Conservation (phyloP, 2,888 invertebrate species). For the Himalopsyche japonica region DNA sequence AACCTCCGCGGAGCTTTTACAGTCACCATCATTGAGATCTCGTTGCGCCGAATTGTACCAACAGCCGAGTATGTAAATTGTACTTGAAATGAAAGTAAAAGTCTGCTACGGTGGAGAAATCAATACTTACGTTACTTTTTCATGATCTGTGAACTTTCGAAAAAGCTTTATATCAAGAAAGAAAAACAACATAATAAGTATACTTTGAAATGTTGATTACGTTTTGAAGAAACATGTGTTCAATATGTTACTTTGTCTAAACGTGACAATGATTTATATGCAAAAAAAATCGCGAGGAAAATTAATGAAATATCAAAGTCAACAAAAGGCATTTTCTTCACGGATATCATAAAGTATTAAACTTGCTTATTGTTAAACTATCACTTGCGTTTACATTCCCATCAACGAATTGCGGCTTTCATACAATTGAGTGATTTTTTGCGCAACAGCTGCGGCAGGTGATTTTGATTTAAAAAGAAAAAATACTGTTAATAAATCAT, state of each 20-base stretch:
- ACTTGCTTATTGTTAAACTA: background rate
- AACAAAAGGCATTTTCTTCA: background rate
- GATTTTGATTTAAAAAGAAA: slow-evolving; percentile 19
- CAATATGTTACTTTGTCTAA: no score
- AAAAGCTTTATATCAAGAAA: no score
- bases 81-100: background rate
- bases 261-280: no score
- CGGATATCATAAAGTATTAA: background rate
- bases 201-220: no score
- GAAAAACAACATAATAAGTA: no score
- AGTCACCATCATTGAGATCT: background rate
- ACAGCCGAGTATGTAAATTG: background rate
- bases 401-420: background rate
- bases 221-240: no score
- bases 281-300: no score
- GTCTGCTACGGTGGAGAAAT: background rate
- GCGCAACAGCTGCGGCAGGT: slow-evolving; percentile 17
- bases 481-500: slow-evolving; percentile 25
- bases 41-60: background rate
- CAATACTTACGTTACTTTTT: no score
- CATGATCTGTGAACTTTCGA: no score
- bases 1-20: background rate
- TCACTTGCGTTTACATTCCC: background rate
- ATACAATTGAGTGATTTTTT: slow-evolving; percentile 7
- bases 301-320: no score